Conservation (phyloP, 1,140 invertebrate genomes). For the Manduca sexta region DNA sequence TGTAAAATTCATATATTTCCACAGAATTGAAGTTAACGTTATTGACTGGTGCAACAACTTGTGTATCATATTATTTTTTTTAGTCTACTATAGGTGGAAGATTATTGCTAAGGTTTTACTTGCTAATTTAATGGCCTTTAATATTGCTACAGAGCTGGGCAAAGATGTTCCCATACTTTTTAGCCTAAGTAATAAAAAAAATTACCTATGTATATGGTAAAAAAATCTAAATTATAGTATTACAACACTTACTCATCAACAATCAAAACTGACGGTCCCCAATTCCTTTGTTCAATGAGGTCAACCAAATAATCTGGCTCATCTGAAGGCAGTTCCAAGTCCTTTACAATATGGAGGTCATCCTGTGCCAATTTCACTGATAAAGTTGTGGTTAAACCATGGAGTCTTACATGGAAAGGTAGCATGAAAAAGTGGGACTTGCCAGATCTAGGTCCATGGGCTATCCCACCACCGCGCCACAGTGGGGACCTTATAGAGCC, state of each 20-base stretch:
- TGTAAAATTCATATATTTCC: too few species aligned
- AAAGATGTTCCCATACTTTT: too few species aligned
- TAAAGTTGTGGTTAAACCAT: conserved; percentile 87
- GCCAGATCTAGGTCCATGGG: conserved; percentile 92
- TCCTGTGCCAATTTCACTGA: conserved; percentile 96
- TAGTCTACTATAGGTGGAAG: too few species aligned
- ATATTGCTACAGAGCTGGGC: too few species aligned
- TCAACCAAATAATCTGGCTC: conserved; percentile 87
- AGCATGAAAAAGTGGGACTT: conserved; percentile 95
- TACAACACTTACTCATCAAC: conserved; percentile 85
- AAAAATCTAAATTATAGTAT: too few species aligned
- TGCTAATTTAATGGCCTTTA: too few species aligned
- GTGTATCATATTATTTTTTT: too few species aligned
- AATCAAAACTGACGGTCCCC: conserved; percentile 97
- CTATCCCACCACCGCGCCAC: conserved; percentile 85
- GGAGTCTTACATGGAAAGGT: conserved; percentile 81
- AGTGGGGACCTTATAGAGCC: conserved; percentile 93
- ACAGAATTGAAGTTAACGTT: too few species aligned
- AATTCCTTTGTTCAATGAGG: conserved; percentile 87
- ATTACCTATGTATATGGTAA: too few species aligned
- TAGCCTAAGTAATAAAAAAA: too few species aligned
- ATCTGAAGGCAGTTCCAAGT: conserved; percentile 89
- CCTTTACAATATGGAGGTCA: conserved; percentile 93
- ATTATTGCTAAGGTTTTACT: too few species aligned
- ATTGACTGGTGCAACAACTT: too few species aligned